Percentiles rank a stretch among this genome's conserved stretches.
phyloP scores from a whole-genome alignment of 2,888 invertebrate genomes.

The Artemia sinica region DNA sequence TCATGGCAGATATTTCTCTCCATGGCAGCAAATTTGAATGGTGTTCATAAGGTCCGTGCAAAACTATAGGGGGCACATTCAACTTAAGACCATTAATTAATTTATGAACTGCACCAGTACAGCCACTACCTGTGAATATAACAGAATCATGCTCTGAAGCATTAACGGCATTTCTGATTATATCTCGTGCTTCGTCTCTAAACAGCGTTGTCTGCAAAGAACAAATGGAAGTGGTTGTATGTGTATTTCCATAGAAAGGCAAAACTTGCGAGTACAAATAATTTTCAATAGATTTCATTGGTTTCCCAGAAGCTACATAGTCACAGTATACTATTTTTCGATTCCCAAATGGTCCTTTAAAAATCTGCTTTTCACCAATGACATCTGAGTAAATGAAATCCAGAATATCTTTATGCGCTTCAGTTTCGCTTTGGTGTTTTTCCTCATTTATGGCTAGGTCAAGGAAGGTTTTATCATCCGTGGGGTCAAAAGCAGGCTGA shows the following conservation, averaged over 20 bases:
- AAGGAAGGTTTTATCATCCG: too few relatives aligned
- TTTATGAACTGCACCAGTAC: conserved; percentile 55
- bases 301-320: conserved; percentile 66
- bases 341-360: conserved; percentile 63
- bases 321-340: conserved; percentile 74
- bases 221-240: conserved; percentile 61
- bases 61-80: conserved; percentile 43
- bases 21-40: conserved; percentile 61
- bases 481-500: neutral
- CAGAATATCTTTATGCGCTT: conserved; percentile 39
- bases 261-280: conserved; percentile 59
- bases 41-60: conserved; percentile 61
- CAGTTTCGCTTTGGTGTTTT: too few relatives aligned
- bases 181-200: conserved; percentile 63
- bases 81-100: conserved; percentile 53
- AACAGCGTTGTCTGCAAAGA: conserved; percentile 71
- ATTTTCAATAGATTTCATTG: conserved; percentile 66
- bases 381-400: conserved; percentile 63
- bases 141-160: conserved; percentile 63
- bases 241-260: conserved; percentile 65
- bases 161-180: conserved; percentile 57
- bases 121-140: conserved; percentile 53
- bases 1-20: conserved; percentile 58
- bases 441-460: too few relatives aligned
- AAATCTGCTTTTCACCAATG: conserved; percentile 59